Base-by-base conservation (phyloP, 2,113 vertebrate species). In the Daphoenositta chrysoptera region DNA sequence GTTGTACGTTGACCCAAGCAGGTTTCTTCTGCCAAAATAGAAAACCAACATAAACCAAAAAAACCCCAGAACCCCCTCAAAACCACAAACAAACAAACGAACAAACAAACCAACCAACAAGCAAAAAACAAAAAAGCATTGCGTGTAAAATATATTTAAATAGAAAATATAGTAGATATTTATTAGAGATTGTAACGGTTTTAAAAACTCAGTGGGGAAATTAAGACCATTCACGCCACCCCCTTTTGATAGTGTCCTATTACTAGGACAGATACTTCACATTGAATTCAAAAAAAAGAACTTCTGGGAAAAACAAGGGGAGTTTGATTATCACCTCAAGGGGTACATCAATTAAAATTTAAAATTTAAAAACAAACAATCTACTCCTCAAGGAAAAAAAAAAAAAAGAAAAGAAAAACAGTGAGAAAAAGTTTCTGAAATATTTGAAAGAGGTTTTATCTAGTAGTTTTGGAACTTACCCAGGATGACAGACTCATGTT, bases 211-310 rank as follows among this genome's bases (percentile, higher is more conserved):
- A 44, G 7, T 23, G 14, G 4, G 6, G 10, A 42, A 30, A 66
- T 50, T 26, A 42, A 37, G 26, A 42, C 7, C 0, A 0, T 5
- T 50, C 13, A 21, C 4, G 2, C 11, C 14, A 21, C 11, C 30
- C 17, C 21, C 14, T 40, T 65, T 40, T 2, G 1, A 13, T 15
- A 24, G 13, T 30, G 30, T 35, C 24, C 20, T 48, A 11, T 57
- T n/a, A 24, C 8, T 57, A 57, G 51, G 35, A 58, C 11, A 58
- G 13, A 22, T 40, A 35, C 47, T 84, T 69, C 7, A 26, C 7
- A 17, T 35, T 28, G 8, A 58, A 84, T 70, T 73, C 11, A 50
- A 3, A 10, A 63, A 40, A 40, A 2, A 20, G 13, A 16, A 16
- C 39, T 83, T 56, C 27, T 35, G 6, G 12, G 10, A 44, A 50